These are phyloP conservation scores for Loripinus fragilis DNA, from an alignment of 2,888 invertebrate genomes.

Conservation along the genomic window DNA sequence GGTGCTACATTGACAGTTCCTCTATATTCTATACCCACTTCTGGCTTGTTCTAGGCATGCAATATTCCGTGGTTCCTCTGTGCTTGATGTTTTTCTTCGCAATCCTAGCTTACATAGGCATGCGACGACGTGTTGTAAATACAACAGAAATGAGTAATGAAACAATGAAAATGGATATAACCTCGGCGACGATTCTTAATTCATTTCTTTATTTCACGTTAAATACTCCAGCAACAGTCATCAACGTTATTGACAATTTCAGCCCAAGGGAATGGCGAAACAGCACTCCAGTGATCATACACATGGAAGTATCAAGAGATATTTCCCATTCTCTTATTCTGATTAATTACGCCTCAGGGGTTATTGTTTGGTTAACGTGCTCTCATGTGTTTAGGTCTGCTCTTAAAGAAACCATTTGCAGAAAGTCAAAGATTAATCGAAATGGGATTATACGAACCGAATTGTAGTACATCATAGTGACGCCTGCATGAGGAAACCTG, in stretches of 20 bases:
- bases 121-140: neutral
- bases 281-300: neutral
- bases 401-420: neutral
- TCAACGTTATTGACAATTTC: conserved; percentile 26
- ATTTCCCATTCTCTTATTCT: neutral
- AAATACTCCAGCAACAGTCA: conserved; percentile 53
- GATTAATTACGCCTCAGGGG: conserved; percentile 11
- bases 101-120: neutral
- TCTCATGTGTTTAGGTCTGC: neutral
- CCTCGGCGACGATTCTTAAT: neutral
- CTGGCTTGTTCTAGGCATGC: conserved; percentile 10
- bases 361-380: neutral
- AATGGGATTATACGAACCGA: neutral
- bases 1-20: neutral
- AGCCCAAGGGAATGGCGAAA: neutral
- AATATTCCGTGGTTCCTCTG: neutral
- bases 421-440: neutral
- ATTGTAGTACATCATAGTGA: neutral
- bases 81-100: conserved; percentile 8
- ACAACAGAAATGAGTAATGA: neutral
- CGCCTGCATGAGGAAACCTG: too few species aligned
- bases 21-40: neutral
- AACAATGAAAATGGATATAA: neutral
- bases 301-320: conserved; percentile 6
- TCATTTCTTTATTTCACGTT: conserved; percentile 50